phyloP scores from a whole-genome alignment of 2,797 vertebrate genomes.

The Alfaro cultratus region DNA sequence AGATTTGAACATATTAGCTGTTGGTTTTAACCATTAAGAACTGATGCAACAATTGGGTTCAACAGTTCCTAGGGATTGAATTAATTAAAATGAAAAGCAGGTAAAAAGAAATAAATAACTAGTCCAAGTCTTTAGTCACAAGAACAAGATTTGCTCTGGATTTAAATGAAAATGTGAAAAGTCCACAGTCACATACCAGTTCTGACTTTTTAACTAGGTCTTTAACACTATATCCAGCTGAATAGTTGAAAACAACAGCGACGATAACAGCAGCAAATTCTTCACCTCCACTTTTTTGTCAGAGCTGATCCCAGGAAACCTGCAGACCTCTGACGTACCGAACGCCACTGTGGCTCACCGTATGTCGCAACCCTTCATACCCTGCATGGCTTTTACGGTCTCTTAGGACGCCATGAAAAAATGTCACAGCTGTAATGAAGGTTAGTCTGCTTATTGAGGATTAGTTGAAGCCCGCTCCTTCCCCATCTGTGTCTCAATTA shows the following conservation, averaged over 20 bases:
- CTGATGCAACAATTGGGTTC: not conserved
- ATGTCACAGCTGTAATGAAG: conserved; percentile 72
- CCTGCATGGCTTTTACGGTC: conserved; percentile 43
- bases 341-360: conserved; percentile 9
- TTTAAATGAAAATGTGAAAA: conserved; percentile 9
- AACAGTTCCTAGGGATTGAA: not conserved
- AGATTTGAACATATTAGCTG: not conserved
- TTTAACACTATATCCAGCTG: conserved; percentile 23
- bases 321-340: conserved; percentile 22
- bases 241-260: conserved; percentile 30
- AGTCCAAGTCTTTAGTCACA: not conserved
- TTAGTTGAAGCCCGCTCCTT: conserved; percentile 58
- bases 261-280: conserved; percentile 8
- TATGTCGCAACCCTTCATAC: conserved; percentile 51
- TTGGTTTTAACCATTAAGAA: not conserved
- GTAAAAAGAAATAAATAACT: not conserved
- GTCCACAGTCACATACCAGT: conserved; percentile 5
- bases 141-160: not conserved
- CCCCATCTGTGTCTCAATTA: conserved; percentile 67
- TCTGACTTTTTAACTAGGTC: conserved; percentile 18
- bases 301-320: conserved; percentile 35
- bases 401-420: conserved; percentile 57
- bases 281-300: conserved; percentile 20
- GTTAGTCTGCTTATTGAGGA: conserved; percentile 70
- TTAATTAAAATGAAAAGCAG: conserved; percentile 2